Percentiles rank a stretch among this genome's conserved stretches.
Evolutionary conservation across 2,797 vertebrate species (phyloP).

Genomic region (Octomys mimax): DNA sequence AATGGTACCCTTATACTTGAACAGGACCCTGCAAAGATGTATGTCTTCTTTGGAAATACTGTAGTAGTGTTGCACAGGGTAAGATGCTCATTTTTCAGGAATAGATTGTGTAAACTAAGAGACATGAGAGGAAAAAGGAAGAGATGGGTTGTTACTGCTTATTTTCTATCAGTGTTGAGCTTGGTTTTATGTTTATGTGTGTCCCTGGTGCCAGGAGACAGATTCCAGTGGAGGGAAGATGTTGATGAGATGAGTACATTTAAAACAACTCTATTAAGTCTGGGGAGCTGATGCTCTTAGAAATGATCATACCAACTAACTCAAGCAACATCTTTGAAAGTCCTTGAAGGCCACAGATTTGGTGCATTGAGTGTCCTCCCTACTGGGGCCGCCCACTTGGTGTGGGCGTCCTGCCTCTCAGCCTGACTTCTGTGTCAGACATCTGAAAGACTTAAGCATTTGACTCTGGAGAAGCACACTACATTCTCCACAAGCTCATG

Average conservation of each 20-base stretch:
- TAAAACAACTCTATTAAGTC: background rate
- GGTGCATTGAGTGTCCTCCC: background rate
- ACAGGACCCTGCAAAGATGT: background rate
- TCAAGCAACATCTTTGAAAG: slow-evolving; percentile 9
- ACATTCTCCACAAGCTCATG: background rate
- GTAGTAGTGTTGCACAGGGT: background rate
- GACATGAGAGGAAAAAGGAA: background rate
- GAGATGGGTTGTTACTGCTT: background rate
- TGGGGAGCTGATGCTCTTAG: background rate
- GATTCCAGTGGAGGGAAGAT: background rate
- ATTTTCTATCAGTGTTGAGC: background rate
- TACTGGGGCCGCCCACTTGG: background rate
- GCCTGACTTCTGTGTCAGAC: background rate
- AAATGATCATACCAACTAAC: background rate
- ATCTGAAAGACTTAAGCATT: slow-evolving; percentile 38
- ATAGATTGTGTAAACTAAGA: background rate
- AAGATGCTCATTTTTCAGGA: background rate
- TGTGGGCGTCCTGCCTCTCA: background rate
- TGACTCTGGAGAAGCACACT: slow-evolving; percentile 38
- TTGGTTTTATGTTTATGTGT: background rate
- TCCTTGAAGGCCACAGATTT: background rate
- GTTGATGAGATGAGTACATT: background rate
- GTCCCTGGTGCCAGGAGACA: background rate
- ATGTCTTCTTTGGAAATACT: background rate
- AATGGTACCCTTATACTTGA: background rate